Evolutionary conservation across 2,888 invertebrate species (phyloP).

Genomic region (Pollenia angustigena): DNA sequence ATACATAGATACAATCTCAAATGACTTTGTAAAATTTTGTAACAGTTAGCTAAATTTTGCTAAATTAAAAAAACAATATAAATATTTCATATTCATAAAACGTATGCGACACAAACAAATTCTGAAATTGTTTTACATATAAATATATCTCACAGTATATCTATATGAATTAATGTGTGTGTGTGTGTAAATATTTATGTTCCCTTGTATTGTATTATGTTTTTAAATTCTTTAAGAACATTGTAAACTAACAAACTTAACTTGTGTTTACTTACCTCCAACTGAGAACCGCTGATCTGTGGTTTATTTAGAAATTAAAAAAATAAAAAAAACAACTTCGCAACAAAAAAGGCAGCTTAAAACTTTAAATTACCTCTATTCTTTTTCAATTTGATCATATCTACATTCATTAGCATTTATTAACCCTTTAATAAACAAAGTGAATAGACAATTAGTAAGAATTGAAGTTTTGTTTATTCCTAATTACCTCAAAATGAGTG

Average conservation of each 20-base stretch:
- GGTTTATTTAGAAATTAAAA: conserved; percentile 28
- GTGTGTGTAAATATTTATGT: not conserved
- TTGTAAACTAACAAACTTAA: conserved; percentile 31
- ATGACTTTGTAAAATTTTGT: conserved; percentile 44
- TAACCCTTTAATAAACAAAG: conserved; percentile 34
- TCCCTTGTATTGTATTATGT: not conserved
- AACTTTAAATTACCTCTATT: conserved; percentile 45
- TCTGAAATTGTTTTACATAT: conserved; percentile 28
- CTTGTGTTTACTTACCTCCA: conserved; percentile 30
- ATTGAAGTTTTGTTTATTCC: not conserved
- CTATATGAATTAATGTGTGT: conserved; percentile 2
- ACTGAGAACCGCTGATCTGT: conserved; percentile 34
- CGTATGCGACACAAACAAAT: conserved; percentile 32
- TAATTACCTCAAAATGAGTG: too few relatives aligned
- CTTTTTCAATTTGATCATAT: conserved; percentile 53
- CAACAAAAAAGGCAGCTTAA: conserved; percentile 16
- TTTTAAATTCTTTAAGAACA: conserved; percentile 40
- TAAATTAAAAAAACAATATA: not conserved
- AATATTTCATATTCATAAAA: conserved; percentile 29
- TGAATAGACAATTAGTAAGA: conserved; percentile 30
- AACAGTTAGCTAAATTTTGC: conserved; percentile 37
- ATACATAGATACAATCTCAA: not conserved
- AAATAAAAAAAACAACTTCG: not conserved
- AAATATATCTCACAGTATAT: conserved; percentile 10
- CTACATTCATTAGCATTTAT: conserved; percentile 39